phyloP scores from a whole-genome alignment of 2,797 vertebrate species.

The Myotis daubentonii region DNA sequence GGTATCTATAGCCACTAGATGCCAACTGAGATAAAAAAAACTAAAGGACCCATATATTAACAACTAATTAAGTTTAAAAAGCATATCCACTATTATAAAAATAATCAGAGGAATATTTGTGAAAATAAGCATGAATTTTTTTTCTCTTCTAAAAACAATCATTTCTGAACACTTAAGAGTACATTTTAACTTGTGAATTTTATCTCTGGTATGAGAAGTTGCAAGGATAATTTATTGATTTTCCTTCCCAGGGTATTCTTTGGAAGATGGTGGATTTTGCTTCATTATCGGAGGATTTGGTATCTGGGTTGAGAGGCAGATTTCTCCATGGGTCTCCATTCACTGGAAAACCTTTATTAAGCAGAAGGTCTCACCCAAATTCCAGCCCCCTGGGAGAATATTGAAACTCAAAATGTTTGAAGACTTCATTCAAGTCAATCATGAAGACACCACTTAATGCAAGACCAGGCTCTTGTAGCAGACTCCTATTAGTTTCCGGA shows the following conservation, averaged over 20 bases:
- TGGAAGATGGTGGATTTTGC: slow-evolving; percentile 91
- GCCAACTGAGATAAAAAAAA: background rate
- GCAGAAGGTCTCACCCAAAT: slow-evolving; percentile 92
- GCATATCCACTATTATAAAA: background rate
- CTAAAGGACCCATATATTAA: background rate
- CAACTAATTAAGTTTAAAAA: background rate
- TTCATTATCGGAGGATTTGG: slow-evolving; percentile 94
- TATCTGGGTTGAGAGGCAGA: slow-evolving; percentile 94
- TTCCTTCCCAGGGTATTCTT: slow-evolving; percentile 93
- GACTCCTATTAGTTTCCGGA: slow-evolving; percentile 93
- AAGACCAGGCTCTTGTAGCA: slow-evolving; percentile 92
- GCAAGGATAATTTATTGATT: slow-evolving; percentile 80
- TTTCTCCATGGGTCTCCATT: slow-evolving; percentile 94
- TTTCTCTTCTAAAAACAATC: slow-evolving; percentile 52
- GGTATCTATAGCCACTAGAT: background rate
- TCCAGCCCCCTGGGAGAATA: slow-evolving; percentile 92
- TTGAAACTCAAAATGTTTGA: slow-evolving; percentile 93
- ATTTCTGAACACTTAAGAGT: slow-evolving; percentile 40
- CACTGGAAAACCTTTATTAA: slow-evolving; percentile 94
- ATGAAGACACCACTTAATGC: slow-evolving; percentile 95
- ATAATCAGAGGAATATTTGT: background rate
- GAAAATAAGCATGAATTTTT: background rate
- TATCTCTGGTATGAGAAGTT: background rate
- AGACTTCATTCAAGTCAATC: slow-evolving; percentile 91
- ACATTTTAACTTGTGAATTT: background rate